phyloP scores from a whole-genome alignment of 2,797 vertebrate species.

The Poeciliopsis gracilis region DNA sequence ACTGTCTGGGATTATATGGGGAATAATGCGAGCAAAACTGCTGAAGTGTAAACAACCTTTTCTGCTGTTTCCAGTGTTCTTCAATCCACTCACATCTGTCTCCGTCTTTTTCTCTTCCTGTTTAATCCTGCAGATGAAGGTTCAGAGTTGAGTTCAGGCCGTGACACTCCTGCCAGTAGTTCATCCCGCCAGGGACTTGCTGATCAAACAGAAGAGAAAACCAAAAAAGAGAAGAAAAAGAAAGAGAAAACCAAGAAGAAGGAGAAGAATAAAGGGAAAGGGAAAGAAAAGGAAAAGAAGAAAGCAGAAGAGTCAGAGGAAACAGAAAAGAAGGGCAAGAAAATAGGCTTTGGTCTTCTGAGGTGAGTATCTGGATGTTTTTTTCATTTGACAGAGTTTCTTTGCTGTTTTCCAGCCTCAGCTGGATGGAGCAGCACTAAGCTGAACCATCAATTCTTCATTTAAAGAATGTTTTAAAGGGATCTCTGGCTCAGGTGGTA shows the following conservation, averaged over 20 bases:
- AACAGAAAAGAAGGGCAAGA: conserved; percentile 89
- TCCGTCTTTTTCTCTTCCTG: not conserved
- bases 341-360: conserved; percentile 90
- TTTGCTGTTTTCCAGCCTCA: conserved; percentile 6
- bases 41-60: not conserved
- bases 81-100: not conserved
- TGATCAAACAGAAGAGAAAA: conserved; percentile 78
- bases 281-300: conserved; percentile 87
- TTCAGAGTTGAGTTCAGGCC: conserved; percentile 91
- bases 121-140: conserved; percentile 79
- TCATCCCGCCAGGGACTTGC: conserved; percentile 78
- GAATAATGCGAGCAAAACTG: not conserved
- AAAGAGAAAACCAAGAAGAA: conserved; percentile 91
- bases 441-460: not conserved
- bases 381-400: not conserved
- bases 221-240: conserved; percentile 88
- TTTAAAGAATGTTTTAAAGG: conserved; percentile 5
- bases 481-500: conserved; percentile 2
- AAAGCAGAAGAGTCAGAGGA: conserved; percentile 86
- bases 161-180: conserved; percentile 86
- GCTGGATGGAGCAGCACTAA: not conserved
- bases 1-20: not conserved
- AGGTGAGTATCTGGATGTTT: conserved; percentile 79
- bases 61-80: not conserved
- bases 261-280: conserved; percentile 88